Evolutionary conservation across 2,797 vertebrate genomes (phyloP).

Genomic region (Sebastes reedi): DNA sequence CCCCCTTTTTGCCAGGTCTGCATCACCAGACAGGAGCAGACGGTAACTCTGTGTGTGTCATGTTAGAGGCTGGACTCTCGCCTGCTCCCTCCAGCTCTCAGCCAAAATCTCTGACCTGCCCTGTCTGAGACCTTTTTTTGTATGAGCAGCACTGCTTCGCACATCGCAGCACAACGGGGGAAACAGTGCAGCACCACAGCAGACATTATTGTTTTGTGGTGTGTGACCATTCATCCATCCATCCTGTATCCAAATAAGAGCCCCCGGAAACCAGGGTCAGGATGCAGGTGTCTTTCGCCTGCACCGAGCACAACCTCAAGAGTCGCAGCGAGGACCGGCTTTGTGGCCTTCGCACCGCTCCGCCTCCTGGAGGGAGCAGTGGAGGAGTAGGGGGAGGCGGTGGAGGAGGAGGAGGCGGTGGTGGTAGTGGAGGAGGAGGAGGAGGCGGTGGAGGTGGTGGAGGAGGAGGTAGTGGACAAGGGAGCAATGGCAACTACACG

Average conservation of each 20-base stretch:
- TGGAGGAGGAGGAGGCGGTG: slow-evolving; percentile 60
- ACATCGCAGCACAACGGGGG: slow-evolving; percentile 31
- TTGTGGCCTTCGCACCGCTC: slow-evolving; percentile 84
- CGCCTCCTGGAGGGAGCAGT: slow-evolving; percentile 82
- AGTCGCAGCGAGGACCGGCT: slow-evolving; percentile 86
- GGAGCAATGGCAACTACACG: slow-evolving; percentile 80
- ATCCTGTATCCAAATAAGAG: slow-evolving; percentile 12
- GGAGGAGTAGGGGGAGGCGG: slow-evolving; percentile 73
- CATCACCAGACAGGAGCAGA: slow-evolving; percentile 73
- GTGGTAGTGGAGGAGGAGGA: slow-evolving; percentile 47
- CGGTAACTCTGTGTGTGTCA: slow-evolving; percentile 73
- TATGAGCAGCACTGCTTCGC: slow-evolving; percentile 41
- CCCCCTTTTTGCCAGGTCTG: slow-evolving; percentile 64
- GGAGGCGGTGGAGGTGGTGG: slow-evolving; percentile 64
- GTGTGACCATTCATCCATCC: not conserved
- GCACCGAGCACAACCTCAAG: slow-evolving; percentile 88
- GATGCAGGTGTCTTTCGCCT: slow-evolving; percentile 88
- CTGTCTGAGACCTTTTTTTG: slow-evolving; percentile 57
- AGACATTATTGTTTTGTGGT: slow-evolving; percentile 28
- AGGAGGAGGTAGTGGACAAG: slow-evolving; percentile 73
- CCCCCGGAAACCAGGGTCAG: slow-evolving; percentile 58
- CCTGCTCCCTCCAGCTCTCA: slow-evolving; percentile 63
- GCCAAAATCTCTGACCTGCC: slow-evolving; percentile 71
- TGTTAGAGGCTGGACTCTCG: slow-evolving; percentile 76
- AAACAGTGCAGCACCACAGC: slow-evolving; percentile 29